phyloP scores from a whole-genome alignment of 2,888 invertebrate species.

The Rhagonycha fulva region DNA sequence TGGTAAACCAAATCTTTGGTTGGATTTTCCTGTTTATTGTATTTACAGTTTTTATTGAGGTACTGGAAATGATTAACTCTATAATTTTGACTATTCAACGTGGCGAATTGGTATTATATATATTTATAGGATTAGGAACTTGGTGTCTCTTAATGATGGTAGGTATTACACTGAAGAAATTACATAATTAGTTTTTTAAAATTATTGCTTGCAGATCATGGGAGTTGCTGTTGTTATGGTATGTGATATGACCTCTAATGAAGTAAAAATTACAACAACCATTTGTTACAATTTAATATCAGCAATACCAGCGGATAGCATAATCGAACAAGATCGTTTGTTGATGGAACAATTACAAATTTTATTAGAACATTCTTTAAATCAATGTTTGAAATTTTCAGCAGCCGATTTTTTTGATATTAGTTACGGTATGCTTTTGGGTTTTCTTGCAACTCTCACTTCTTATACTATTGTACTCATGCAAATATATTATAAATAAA shows the following conservation, averaged over 20 bases:
- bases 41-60: background rate
- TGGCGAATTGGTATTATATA: background rate
- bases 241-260: background rate
- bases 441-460: conserved; percentile 37
- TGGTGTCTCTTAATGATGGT: no score
- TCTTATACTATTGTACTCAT: conserved; percentile 41
- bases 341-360: conserved; percentile 29
- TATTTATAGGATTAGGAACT: no score
- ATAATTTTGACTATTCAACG: background rate
- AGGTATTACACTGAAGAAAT: no score
- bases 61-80: background rate
- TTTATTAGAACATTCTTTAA: conserved; percentile 31
- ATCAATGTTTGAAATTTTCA: conserved; percentile 32
- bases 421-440: conserved; percentile 35
- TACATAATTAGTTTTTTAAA: no score
- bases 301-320: background rate
- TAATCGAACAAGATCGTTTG: background rate
- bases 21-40: background rate
- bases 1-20: background rate
- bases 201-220: background rate
- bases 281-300: background rate
- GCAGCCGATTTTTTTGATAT: conserved; percentile 41
- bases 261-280: background rate
- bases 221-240: background rate
- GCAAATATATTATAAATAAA: conserved; percentile 32